Percentiles rank a stretch among this genome's conserved stretches.
phyloP scores from a whole-genome alignment of 2,888 invertebrate genomes.

The Idaea biselata region DNA sequence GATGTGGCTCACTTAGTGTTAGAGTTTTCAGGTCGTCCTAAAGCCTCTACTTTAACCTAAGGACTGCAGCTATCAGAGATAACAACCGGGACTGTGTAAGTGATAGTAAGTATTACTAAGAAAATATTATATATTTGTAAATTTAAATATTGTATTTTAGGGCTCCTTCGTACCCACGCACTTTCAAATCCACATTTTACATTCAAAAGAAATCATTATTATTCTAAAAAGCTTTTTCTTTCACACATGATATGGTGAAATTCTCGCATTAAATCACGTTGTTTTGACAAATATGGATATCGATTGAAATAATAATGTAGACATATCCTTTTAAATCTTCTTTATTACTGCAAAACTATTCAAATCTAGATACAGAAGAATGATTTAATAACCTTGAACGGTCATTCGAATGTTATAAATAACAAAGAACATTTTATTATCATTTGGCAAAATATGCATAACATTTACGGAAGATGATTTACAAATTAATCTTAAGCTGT shows the following conservation, averaged over 20 bases:
- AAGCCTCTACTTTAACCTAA: too few relatives aligned
- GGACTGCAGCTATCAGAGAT: too few relatives aligned
- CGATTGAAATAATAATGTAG: neutral
- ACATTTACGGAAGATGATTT: neutral
- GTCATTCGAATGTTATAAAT: slow-evolving; percentile 15
- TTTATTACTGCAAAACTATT: neutral
- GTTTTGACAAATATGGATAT: neutral
- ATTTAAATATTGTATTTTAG: neutral
- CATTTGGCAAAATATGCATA: neutral
- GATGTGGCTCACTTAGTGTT: too few relatives aligned
- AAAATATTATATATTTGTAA: neutral
- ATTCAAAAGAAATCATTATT: neutral
- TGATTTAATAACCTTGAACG: slow-evolving; percentile 19
- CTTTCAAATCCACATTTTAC: neutral
- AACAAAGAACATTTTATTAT: slow-evolving; percentile 2
- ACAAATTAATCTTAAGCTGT: neutral
- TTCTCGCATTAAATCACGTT: neutral
- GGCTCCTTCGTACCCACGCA: neutral
- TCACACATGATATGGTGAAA: neutral
- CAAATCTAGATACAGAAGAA: neutral
- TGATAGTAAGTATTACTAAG: too few relatives aligned
- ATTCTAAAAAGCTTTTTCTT: neutral
- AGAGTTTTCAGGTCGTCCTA: too few relatives aligned
- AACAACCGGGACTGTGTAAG: too few relatives aligned
- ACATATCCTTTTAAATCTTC: neutral